A percentile compares a stretch with the other conserved stretches of the same genome.
These are phyloP conservation scores for Scaptodrosophila lebanonensis DNA, from an alignment of 1,140 invertebrate genomes.

Conservation along the genomic window DNA sequence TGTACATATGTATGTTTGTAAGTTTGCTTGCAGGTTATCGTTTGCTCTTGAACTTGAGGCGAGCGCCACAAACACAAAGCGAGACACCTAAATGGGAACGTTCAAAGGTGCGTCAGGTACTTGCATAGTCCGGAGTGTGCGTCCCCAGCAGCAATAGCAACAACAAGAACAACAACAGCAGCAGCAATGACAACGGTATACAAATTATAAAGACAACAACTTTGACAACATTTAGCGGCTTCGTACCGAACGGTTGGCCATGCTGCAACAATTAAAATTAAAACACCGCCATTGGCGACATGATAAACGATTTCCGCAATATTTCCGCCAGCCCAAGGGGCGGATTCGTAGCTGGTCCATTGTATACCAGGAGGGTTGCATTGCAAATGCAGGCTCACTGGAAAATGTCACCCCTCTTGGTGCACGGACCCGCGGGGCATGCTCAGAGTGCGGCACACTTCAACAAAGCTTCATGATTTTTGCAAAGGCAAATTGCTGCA, in stretches of 20 bases:
- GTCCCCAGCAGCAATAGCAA: no score
- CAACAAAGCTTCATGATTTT: no score
- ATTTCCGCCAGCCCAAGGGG: constrained; percentile 35
- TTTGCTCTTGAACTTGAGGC: constrained; percentile 68
- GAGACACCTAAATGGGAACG: constrained; percentile 18
- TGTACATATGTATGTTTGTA: no score
- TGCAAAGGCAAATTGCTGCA: no score
- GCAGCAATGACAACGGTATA: no score
- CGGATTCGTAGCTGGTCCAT: background rate
- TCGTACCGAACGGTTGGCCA: no score
- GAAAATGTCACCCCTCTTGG: no score
- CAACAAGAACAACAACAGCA: background rate
- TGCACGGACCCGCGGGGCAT: no score
- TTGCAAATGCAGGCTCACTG: constrained; percentile 28
- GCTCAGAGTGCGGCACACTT: no score
- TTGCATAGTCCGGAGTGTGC: no score
- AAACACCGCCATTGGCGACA: constrained; percentile 72
- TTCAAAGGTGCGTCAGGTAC: constrained; percentile 21
- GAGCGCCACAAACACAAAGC: constrained; percentile 31
- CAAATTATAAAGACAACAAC: no score
- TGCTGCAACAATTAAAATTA: constrained; percentile 72
- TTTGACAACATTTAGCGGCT: constrained; percentile 1
- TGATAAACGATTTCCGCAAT: constrained; percentile 75
- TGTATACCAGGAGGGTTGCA: no score
- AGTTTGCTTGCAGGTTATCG: constrained; percentile 61